Percentiles rank a stretch among this genome's conserved stretches.
These are phyloP conservation scores for Tetramorium bicarinatum DNA, from an alignment of 2,888 invertebrate genomes.

Conservation along the genomic window DNA sequence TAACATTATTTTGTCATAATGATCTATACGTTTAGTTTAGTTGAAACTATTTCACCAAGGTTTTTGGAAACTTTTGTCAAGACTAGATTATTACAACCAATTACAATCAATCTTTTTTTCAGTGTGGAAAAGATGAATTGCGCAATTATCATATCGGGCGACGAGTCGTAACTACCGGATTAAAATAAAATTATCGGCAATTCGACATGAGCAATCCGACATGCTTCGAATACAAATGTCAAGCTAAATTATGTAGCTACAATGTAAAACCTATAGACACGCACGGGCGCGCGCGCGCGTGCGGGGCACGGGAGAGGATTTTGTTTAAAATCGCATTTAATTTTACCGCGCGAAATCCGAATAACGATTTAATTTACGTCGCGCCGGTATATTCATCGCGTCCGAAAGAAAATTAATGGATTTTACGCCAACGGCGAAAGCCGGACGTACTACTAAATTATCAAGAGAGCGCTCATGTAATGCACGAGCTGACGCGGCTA, in stretches of 20 bases:
- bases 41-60: too few relatives aligned
- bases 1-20: too few relatives aligned
- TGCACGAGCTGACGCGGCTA: slow-evolving; percentile 55
- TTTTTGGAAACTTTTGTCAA: too few relatives aligned
- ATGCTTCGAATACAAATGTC: slow-evolving; percentile 42
- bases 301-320: slow-evolving; percentile 34
- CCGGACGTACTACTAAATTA: slow-evolving; percentile 57
- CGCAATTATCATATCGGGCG: slow-evolving; percentile 65
- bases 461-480: slow-evolving; percentile 52
- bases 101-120: too few relatives aligned
- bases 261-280: slow-evolving; percentile 17
- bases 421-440: slow-evolving; percentile 58
- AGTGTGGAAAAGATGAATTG: slow-evolving; percentile 57
- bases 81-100: too few relatives aligned
- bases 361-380: slow-evolving; percentile 69
- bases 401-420: slow-evolving; percentile 60
- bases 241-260: slow-evolving; percentile 37
- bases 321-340: slow-evolving; percentile 63
- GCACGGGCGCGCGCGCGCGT: not conserved
- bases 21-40: too few relatives aligned
- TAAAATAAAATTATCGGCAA: slow-evolving; percentile 54
- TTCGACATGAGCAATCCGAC: slow-evolving; percentile 38
- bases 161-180: slow-evolving; percentile 40
- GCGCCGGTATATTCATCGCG: slow-evolving; percentile 61
- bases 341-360: slow-evolving; percentile 48